Base-by-base conservation (phyloP, 1,140 invertebrate genomes). In the Tribolium castaneum region DNA sequence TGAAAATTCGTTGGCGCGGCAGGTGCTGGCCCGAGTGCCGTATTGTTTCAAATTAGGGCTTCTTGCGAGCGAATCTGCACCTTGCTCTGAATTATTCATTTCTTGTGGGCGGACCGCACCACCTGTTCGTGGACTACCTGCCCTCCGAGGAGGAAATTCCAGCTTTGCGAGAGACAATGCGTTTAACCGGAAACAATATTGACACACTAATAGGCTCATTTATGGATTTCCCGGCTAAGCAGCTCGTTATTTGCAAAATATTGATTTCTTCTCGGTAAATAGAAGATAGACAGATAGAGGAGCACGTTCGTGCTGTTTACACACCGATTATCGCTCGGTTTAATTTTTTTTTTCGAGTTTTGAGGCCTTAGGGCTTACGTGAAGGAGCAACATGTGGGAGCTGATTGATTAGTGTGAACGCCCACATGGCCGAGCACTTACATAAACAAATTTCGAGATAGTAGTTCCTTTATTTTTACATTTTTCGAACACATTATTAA, bases 71-170 rank as follows among this genome's bases (percentile, higher is more conserved):
- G 30, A 66, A 66, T 66, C 34, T 35, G 22, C 59, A 66, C 30
- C 59, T 66, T 66, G 59, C 59, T 35, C 59, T 66, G 59, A 66
- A 66, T 66, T 66, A 66, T 66, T 66, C 59, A 66, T 66, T 66
- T 66, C 14, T 66, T 66, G n/a, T 16, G 59, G 30, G 59, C 1
- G 59, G 59, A 66, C 30, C 1, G 59, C 34, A 66, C 30, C 59
- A 66, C 59, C 59, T 66, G 59, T 66, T 66, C 13, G 22, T 30
- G 19, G 7, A 62, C 59, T 66, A 66, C 59, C 59, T 66, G 59
- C 49, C 25, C 25, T 1, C 1, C 25, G 16, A 19, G 16, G 16
- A 39, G 34, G 34, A 39, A 39, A 45, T 9, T n/a, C 39, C 39
- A 45, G 6, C 9, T 39, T 39, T 39, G 1, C 16, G 34, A 10